Conservation (phyloP, 2,113 vertebrate genomes). For the Nasalis larvatus region DNA sequence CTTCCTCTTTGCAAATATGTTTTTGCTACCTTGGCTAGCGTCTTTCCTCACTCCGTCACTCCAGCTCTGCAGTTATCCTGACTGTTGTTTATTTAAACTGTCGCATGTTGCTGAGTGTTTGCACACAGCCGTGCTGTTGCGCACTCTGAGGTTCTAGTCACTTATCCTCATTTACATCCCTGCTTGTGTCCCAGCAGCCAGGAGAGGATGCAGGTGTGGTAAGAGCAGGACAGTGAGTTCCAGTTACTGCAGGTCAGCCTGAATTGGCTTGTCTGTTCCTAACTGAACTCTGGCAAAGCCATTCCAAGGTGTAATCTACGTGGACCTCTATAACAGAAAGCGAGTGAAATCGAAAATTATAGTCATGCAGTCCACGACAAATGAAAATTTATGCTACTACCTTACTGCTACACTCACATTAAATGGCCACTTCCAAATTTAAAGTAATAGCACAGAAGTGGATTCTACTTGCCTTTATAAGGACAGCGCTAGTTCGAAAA, state of each 20-base stretch:
- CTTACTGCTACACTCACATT: not conserved
- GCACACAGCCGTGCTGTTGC: not conserved
- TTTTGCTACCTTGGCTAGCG: not conserved
- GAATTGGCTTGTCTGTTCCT: not conserved
- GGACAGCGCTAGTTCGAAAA: not conserved
- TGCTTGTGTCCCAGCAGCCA: not conserved
- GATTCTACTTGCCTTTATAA: conserved; percentile 22
- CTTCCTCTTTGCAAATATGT: not conserved
- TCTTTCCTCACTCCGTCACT: not conserved
- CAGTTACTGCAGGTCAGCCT: not conserved
- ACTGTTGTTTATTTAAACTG: not conserved
- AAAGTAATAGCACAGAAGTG: not conserved
- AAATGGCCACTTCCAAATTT: not conserved
- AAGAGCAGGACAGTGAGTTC: not conserved
- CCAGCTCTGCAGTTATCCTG: not conserved
- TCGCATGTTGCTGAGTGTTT: not conserved
- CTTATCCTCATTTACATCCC: not conserved
- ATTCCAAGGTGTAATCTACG: not conserved
- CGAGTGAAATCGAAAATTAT: not conserved
- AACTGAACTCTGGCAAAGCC: not conserved
- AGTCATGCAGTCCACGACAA: not conserved
- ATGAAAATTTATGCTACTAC: conserved; percentile 20
- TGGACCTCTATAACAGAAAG: not conserved
- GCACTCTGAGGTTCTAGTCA: not conserved
- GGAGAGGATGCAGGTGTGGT: not conserved